A percentile compares a stretch with the other conserved stretches of the same genome.
Evolutionary conservation across 35 echinoderm and acorn worm species (phyloP).

Genomic region (Chiridota heheva): DNA sequence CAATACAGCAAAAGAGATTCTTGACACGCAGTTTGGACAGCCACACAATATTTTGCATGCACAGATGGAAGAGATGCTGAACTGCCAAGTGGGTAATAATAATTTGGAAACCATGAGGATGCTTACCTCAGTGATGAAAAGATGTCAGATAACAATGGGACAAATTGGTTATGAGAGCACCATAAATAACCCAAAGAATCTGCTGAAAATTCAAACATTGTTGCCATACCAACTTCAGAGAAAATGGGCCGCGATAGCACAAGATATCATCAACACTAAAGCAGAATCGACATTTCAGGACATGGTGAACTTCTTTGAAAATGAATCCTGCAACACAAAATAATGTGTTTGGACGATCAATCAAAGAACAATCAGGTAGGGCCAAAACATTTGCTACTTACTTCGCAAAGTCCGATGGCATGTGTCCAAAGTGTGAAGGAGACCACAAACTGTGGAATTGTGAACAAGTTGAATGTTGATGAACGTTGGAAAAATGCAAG

Average conservation of each 20-base stretch:
- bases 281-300: slow-evolving; percentile 5
- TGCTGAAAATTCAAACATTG: slow-evolving; percentile 14
- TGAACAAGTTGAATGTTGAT: slow-evolving; percentile 26
- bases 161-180: slow-evolving; percentile 22
- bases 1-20: slow-evolving; percentile 10
- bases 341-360: slow-evolving; percentile 9
- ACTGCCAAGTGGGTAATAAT: background rate
- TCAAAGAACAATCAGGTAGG: slow-evolving; percentile 24
- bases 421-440: background rate
- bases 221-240: slow-evolving; percentile 5
- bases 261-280: slow-evolving; percentile 9
- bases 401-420: background rate
- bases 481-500: slow-evolving; percentile 42
- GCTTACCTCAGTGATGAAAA: slow-evolving; percentile 35
- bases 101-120: slow-evolving; percentile 5
- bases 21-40: slow-evolving; percentile 36
- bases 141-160: background rate
- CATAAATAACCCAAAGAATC: slow-evolving; percentile 24
- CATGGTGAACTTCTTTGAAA: slow-evolving; percentile 19
- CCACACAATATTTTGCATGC: slow-evolving; percentile 37
- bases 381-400: slow-evolving; percentile 25
- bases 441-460: slow-evolving; percentile 39
- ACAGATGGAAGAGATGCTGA: slow-evolving; percentile 39
- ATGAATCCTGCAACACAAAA: slow-evolving; percentile 20
- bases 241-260: slow-evolving; percentile 16